A percentile compares a stretch with the other conserved stretches of the same genome.
These are phyloP conservation scores for Ploceus nigricollis DNA, from an alignment of 2,113 vertebrate genomes.

Conservation along the genomic window DNA sequence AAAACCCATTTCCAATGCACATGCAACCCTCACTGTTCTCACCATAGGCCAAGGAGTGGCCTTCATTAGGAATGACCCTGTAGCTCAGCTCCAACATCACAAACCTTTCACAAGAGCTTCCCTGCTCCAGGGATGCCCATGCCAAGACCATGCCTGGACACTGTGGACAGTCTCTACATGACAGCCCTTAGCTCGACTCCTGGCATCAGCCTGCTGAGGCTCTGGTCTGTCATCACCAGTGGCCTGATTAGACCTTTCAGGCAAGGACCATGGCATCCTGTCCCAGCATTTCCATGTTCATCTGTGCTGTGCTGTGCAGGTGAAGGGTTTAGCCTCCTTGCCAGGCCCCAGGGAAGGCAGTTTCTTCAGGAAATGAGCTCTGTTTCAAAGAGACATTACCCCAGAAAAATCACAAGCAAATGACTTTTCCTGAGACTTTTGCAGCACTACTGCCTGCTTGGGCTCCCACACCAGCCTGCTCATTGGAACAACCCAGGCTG, in stretches of 20 bases:
- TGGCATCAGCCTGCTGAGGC: not conserved
- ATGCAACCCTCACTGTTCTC: not conserved
- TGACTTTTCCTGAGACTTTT: not conserved
- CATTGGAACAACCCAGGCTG: not conserved
- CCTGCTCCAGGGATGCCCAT: not conserved
- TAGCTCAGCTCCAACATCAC: not conserved
- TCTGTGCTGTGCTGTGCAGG: not conserved
- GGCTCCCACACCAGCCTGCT: not conserved
- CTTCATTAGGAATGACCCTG: not conserved
- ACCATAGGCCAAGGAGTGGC: not conserved
- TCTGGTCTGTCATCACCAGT: fast-evolving
- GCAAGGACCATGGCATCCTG: not conserved
- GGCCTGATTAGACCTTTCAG: not conserved
- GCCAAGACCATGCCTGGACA: not conserved
- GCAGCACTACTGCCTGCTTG: not conserved
- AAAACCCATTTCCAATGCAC: not conserved
- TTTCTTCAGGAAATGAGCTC: not conserved
- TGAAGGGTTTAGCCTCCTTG: not conserved
- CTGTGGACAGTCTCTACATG: not conserved
- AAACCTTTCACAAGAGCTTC: not conserved
- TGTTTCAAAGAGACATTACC: not conserved
- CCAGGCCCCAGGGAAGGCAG: not conserved
- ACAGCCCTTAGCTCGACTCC: not conserved
- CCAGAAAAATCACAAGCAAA: not conserved
- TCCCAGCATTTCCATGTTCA: fast-evolving